Conservation (phyloP, 2,888 invertebrate genomes). For the Lottia scabra region DNA sequence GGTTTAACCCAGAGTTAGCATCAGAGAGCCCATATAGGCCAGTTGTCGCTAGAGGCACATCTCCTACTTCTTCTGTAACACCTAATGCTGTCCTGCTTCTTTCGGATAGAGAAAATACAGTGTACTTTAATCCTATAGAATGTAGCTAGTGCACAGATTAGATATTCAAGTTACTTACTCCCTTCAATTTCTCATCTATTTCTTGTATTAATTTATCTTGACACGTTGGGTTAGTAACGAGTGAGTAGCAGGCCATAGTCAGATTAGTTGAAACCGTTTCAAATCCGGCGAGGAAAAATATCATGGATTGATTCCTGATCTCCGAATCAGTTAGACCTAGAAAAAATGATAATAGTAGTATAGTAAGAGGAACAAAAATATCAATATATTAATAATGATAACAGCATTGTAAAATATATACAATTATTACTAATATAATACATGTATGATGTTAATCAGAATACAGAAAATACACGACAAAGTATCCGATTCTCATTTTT, state of each 20-base stretch:
- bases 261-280: constrained; percentile 51
- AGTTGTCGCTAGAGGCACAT: no score
- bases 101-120: no score
- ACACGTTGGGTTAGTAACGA: constrained; percentile 41
- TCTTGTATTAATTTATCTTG: constrained; percentile 42
- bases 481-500: no score
- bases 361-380: background rate
- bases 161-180: constrained; percentile 11
- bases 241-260: constrained; percentile 37
- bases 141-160: background rate
- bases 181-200: constrained; percentile 27
- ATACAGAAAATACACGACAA: no score
- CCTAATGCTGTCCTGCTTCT: no score
- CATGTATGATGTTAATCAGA: no score
- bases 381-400: background rate
- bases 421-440: no score
- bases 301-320: constrained; percentile 42
- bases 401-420: no score
- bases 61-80: no score
- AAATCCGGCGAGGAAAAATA: constrained; percentile 54
- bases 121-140: no score
- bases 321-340: constrained; percentile 44
- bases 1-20: no score
- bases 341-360: background rate
- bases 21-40: no score